Base-by-base conservation (phyloP, 2,888 invertebrate genomes). In the Lepeophtheirus nordmannii region DNA sequence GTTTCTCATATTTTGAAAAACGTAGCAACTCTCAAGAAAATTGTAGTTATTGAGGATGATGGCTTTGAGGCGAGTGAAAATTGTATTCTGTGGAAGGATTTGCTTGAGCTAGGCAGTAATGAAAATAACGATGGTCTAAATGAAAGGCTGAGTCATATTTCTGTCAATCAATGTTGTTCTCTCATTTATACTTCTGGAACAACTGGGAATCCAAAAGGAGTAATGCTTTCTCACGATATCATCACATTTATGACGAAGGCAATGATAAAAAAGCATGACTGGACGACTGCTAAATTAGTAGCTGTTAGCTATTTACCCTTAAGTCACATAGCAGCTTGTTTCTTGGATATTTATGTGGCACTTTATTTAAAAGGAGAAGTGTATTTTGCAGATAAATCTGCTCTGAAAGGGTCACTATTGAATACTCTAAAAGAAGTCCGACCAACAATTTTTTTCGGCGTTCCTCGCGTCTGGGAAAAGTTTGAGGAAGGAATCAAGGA, bases 391-490 rank as follows among this genome's bases (percentile, higher is more conserved):
- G 87, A 89, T 73, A 88, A 86, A 70, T 85, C 90, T 76, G 92
- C 91, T 1, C 77, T 92, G 2, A 92, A 78, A 41, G 38, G 56
- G 9, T 22, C 65, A 14, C 23, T 65, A 12, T 8, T 67, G 12
- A 12, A 65, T 8, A 67, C 41, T 1, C 17, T 67, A 23, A 17
- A 66, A 37, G 53, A 56, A 17, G 62, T 64, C 17, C 80, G 83
- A 69, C 93, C 93, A 0, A 91, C 92, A 10, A 79, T 80, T 69
- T 88, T 93, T 72, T 77, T 92, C 70, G 91, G 85, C 1, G 92
- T 93, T 5, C 93, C 93, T 14, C 80, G 93, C 71, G 89, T 93
- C 8, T 93, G 85, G 85, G 93, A 93, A 76, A 93, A 93, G 76
- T 89, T 93, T 76, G 81, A 86, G 73, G 92, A 92, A 73, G 87